Base-by-base conservation (phyloP, 1,140 invertebrate genomes). In the Tetragonula clypearis region DNA sequence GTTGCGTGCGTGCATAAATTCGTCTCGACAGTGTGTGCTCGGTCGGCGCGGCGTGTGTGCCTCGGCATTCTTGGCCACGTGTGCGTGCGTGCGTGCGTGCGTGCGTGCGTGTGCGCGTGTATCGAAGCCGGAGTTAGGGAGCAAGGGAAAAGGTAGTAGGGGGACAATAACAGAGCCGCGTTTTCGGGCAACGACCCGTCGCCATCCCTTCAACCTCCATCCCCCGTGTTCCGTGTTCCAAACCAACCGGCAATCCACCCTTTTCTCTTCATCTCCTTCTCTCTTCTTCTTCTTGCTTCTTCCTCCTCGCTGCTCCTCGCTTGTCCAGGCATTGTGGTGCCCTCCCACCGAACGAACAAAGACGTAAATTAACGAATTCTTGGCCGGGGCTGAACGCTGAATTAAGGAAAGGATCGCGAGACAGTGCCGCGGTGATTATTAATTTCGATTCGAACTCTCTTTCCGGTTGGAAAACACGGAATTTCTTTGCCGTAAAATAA, bases 121-220 rank as follows among this genome's bases (percentile, higher is more conserved):
- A 86, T 88, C 86, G 85, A 91, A 86, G 87, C 90, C 84, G 90
- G 90, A 91, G 91, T 86, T 84, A 81, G 86, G 83, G 84, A 49
- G 88, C 65, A 81, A 79, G 82, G 78, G 80, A 71, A 87, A 77
- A 88, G 84, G 79, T 55, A 88, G 87, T 84, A 87, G 92, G 79
- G 89, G 91, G 92, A 93, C 93, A 93, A 94, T 94, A 94, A 94
- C 93, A 93, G 93, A 89, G 87, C 89, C 90, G 90, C 93, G 93
- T 94, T 94, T 94, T 94, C 93, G 94, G 94, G 89, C 93, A 94
- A 94, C 93, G 94, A 94, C 93, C 93, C 92, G 92, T 91, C 90
- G 88, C 92, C 92, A 93, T 92, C 92, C 93, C 93, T 93, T 93
- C 92, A 91, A 90, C 86, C 88, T 87, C 73, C 69, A 35, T 56